Conservation (phyloP, 2,113 vertebrate genomes). For the Ornithorhynchus anatinus region DNA sequence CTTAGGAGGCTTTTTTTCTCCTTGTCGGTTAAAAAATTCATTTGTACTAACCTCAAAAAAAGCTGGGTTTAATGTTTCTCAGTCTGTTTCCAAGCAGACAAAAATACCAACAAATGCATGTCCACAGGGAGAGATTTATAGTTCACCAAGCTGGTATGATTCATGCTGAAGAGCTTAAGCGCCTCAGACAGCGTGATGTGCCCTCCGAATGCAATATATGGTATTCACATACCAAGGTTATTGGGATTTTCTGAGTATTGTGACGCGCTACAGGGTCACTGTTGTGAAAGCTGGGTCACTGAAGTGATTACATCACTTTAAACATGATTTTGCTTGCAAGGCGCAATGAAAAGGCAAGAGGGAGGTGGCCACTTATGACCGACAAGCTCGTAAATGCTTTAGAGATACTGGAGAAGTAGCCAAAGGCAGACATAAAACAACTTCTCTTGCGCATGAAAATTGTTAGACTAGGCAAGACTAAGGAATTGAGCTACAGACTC, state of each 20-base stretch:
- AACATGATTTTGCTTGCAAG: too few relatives aligned
- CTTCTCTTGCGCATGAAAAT: too few relatives aligned
- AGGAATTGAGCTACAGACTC: too few relatives aligned
- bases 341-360: too few relatives aligned
- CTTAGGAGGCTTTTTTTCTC: conserved; percentile 46
- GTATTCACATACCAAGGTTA: not conserved
- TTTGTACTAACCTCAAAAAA: conserved; percentile 68
- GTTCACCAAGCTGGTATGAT: conserved; percentile 55
- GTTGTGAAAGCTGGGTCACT: not conserved
- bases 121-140: conserved; percentile 52
- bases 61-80: conserved; percentile 56
- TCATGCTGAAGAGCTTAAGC: conserved; percentile 17
- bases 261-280: not conserved
- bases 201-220: not conserved
- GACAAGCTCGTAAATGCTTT: too few relatives aligned
- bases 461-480: too few relatives aligned
- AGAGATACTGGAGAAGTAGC: too few relatives aligned
- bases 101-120: conserved; percentile 61
- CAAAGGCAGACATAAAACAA: too few relatives aligned
- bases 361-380: too few relatives aligned
- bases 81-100: conserved; percentile 69
- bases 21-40: conserved; percentile 36
- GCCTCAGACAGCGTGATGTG: not conserved
- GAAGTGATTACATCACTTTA: not conserved
- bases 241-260: not conserved